Evolutionary conservation across 2,113 vertebrate species (phyloP).

Genomic region (Neomonachus schauinslandi): DNA sequence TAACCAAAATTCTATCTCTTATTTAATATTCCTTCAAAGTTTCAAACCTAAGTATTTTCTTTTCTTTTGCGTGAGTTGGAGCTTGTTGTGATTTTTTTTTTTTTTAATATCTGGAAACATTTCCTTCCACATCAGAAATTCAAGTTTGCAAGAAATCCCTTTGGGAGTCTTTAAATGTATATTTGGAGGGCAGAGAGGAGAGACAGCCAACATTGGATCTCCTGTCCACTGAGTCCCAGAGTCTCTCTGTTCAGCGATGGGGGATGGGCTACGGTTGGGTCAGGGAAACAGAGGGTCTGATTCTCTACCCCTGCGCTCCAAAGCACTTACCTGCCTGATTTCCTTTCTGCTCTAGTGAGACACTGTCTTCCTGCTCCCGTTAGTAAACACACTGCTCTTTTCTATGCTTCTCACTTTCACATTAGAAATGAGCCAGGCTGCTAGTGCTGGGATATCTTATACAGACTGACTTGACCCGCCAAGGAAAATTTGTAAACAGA

Average conservation of each 20-base stretch:
- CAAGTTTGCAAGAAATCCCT: slow-evolving; percentile 84
- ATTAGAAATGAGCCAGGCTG: neutral
- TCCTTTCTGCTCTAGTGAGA: neutral
- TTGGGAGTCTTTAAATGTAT: slow-evolving; percentile 84
- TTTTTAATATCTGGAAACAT: slow-evolving; percentile 85
- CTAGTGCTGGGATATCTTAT: neutral
- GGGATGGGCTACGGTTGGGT: neutral
- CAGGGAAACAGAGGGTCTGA: neutral
- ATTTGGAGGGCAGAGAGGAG: slow-evolving; percentile 70
- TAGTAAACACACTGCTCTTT: slow-evolving; percentile 26
- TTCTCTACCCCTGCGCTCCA: neutral
- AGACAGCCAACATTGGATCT: neutral
- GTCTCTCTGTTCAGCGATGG: neutral
- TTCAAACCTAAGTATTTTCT: slow-evolving; percentile 82
- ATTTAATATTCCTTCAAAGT: slow-evolving; percentile 83
- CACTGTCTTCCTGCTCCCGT: neutral
- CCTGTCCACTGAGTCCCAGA: neutral
- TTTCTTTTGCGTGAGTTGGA: slow-evolving; percentile 83
- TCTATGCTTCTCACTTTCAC: neutral
- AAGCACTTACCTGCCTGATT: neutral
- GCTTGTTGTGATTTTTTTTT: slow-evolving; percentile 69
- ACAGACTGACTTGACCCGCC: neutral
- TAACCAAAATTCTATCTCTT: slow-evolving; percentile 84
- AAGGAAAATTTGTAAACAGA: slow-evolving; percentile 53
- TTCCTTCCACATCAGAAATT: slow-evolving; percentile 87